Evolutionary conservation across 1,140 invertebrate species (phyloP).

Genomic region (Caenorhabditis inopinata): DNA sequence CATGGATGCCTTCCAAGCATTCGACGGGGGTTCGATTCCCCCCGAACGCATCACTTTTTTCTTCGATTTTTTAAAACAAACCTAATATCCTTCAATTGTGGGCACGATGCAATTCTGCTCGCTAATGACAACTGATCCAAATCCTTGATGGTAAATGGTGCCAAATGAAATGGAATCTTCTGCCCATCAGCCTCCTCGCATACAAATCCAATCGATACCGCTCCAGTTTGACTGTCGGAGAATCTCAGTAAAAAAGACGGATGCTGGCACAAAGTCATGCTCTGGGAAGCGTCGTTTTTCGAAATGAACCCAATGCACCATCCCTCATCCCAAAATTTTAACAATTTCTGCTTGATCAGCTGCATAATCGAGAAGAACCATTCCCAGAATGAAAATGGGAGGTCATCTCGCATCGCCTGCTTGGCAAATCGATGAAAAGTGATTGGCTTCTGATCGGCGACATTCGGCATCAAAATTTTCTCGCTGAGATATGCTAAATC

Average conservation of each 20-base stretch:
- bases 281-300: slow-evolving; percentile 61
- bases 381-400: slow-evolving; percentile 66
- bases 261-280: slow-evolving; percentile 53
- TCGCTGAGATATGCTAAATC: slow-evolving; percentile 61
- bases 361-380: slow-evolving; percentile 67
- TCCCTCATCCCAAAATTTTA: slow-evolving; percentile 66
- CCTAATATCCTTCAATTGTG: slow-evolving; percentile 63
- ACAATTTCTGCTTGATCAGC: slow-evolving; percentile 64
- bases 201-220: slow-evolving; percentile 65
- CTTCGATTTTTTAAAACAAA: slow-evolving; percentile 33
- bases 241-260: slow-evolving; percentile 62
- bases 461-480: slow-evolving; percentile 54
- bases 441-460: slow-evolving; percentile 61
- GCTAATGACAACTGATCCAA: slow-evolving; percentile 64
- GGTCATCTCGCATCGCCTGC: slow-evolving; percentile 60
- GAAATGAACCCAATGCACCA: slow-evolving; percentile 65
- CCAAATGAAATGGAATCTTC: slow-evolving; percentile 64
- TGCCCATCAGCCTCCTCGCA: slow-evolving; percentile 61
- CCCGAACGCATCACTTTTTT: not conserved
- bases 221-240: slow-evolving; percentile 65
- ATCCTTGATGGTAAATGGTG: slow-evolving; percentile 66
- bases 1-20: not conserved
- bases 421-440: slow-evolving; percentile 65
- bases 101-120: slow-evolving; percentile 62
- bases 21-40: not conserved